Conservation (phyloP, 2,888 invertebrate genomes). For the Oscheius sp. region DNA sequence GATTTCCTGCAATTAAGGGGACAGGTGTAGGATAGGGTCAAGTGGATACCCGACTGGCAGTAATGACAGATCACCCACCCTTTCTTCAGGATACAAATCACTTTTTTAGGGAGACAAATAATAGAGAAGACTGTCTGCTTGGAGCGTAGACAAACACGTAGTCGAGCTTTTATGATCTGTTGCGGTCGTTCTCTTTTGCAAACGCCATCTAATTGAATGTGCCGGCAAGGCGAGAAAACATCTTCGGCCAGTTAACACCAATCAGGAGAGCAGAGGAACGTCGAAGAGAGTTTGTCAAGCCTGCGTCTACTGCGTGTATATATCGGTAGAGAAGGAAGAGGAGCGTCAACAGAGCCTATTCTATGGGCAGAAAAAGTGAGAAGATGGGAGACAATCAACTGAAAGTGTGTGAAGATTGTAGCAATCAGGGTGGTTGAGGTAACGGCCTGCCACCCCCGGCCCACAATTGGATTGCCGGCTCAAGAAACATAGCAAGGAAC, state of each 20-base stretch:
- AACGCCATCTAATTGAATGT: conserved; percentile 17
- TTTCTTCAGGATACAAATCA: not conserved
- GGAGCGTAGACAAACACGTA: conserved; percentile 19
- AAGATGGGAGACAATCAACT: conserved; percentile 21
- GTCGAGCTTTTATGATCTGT: conserved; percentile 17
- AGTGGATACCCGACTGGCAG: conserved; percentile 23
- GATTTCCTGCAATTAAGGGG: conserved; percentile 29
- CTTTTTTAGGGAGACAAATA: conserved; percentile 6
- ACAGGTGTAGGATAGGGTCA: conserved; percentile 13
- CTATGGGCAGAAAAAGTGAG: no score
- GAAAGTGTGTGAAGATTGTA: conserved; percentile 24
- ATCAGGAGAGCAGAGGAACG: not conserved
- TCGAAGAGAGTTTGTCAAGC: no score
- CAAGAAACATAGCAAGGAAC: conserved; percentile 25
- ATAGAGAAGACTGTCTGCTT: conserved; percentile 3
- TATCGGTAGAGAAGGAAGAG: no score
- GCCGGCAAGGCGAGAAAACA: conserved; percentile 16
- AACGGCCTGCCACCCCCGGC: not conserved
- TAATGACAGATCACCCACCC: conserved; percentile 16
- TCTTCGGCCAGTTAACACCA: conserved; percentile 29
- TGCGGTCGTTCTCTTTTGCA: no score
- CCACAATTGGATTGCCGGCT: conserved; percentile 10
- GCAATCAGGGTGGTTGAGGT: conserved; percentile 28
- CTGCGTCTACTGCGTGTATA: no score
- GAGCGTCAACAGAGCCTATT: no score